These are phyloP conservation scores for Cotesia glomerata DNA, from an alignment of 1,140 invertebrate species.

Conservation along the genomic window DNA sequence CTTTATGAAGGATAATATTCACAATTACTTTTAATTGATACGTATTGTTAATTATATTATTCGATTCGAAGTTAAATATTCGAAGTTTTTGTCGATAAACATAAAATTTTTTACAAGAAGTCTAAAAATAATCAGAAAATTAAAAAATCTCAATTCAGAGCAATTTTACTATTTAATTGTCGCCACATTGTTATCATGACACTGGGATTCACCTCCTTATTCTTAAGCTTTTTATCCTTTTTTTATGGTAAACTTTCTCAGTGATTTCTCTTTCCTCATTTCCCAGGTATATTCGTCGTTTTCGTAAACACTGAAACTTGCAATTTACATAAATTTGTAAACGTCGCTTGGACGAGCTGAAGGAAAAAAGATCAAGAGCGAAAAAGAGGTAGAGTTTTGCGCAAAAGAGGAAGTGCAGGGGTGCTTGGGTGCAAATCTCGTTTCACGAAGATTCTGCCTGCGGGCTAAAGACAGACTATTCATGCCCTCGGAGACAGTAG, in stretches of 20 bases:
- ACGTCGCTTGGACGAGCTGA: constrained; percentile 40
- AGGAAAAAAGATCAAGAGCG: constrained; percentile 33
- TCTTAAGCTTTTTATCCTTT: not conserved
- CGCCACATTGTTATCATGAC: too few species aligned
- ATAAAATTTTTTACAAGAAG: too few species aligned
- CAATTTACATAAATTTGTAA: constrained; percentile 52
- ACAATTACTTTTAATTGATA: too few species aligned
- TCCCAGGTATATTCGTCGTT: constrained; percentile 32
- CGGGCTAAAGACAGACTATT: constrained; percentile 32
- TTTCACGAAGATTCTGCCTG: constrained; percentile 27
- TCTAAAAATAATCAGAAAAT: too few species aligned
- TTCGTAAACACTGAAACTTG: constrained; percentile 39
- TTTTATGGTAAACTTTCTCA: not conserved
- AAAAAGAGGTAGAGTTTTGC: constrained; percentile 6
- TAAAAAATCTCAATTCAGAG: too few species aligned
- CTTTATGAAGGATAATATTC: too few species aligned
- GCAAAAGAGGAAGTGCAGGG: not conserved
- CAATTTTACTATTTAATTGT: too few species aligned
- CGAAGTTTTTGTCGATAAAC: too few species aligned
- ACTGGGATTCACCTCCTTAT: too few species aligned
- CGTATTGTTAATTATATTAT: too few species aligned
- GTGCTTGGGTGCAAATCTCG: constrained; percentile 33
- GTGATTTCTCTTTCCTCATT: constrained; percentile 29
- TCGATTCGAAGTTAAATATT: too few species aligned
- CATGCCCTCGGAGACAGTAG: constrained; percentile 22